Evolutionary conservation across 1,140 invertebrate species (phyloP).

Genomic region (Saccostrea echinata): DNA sequence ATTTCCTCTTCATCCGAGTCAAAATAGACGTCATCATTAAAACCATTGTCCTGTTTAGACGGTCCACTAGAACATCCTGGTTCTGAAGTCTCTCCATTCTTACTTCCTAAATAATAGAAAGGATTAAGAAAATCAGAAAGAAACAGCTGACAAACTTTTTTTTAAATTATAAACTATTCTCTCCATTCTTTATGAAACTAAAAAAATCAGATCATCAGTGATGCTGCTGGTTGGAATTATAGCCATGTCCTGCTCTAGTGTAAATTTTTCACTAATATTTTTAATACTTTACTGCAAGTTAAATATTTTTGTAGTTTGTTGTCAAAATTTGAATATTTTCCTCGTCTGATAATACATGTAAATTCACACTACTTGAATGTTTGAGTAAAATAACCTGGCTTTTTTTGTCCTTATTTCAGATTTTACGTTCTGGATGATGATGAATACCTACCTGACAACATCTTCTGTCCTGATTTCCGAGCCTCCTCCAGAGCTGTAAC

Average conservation of each 20-base stretch:
- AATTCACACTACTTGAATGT: neutral
- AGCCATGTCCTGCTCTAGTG: too few species aligned
- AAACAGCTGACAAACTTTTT: too few species aligned
- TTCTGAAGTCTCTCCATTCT: neutral
- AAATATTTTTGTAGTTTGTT: too few species aligned
- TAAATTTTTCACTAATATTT: too few species aligned
- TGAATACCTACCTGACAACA: neutral
- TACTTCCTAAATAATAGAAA: neutral
- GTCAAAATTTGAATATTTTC: too few species aligned
- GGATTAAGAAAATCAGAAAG: neutral
- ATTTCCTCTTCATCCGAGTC: slow-evolving; percentile 81
- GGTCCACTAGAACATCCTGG: slow-evolving; percentile 24
- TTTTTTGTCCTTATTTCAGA: neutral
- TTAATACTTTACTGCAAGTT: too few species aligned
- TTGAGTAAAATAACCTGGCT: neutral
- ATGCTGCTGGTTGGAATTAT: too few species aligned
- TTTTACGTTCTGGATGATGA: too few species aligned
- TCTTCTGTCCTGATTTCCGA: slow-evolving; percentile 54
- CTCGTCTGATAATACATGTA: too few species aligned
- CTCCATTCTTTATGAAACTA: too few species aligned
- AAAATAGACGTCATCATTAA: slow-evolving; percentile 81
- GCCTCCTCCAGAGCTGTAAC: slow-evolving; percentile 68
- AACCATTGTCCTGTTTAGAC: slow-evolving; percentile 48
- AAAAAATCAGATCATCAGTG: too few species aligned
- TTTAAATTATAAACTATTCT: too few species aligned